A percentile compares a stretch with the other conserved stretches of the same genome.
These are phyloP conservation scores for Orchestes rusci DNA, from an alignment of 2,888 invertebrate species.

Conservation along the genomic window DNA sequence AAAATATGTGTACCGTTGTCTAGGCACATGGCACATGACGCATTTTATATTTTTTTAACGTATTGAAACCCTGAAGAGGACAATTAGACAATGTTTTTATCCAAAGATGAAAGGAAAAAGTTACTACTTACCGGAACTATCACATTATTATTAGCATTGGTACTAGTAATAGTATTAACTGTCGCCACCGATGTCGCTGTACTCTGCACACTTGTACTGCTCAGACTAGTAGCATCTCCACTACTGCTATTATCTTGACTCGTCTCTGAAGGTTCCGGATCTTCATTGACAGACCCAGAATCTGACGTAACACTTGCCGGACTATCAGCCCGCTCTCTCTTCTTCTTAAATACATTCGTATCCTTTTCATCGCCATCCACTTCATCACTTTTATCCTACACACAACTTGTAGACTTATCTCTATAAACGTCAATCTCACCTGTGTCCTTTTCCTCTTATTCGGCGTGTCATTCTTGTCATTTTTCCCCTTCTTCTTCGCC, in stretches of 20 bases:
- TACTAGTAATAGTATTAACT: slow-evolving; percentile 14
- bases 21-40: too few species aligned
- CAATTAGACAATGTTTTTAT: neutral
- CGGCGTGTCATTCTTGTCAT: slow-evolving; percentile 49
- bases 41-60: slow-evolving; percentile 4
- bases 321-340: slow-evolving; percentile 52
- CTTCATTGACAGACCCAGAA: slow-evolving; percentile 74
- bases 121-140: slow-evolving; percentile 4
- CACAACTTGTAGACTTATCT: too few species aligned
- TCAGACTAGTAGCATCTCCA: neutral
- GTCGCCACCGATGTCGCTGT: neutral
- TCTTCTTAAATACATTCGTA: slow-evolving; percentile 42
- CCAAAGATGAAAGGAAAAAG: too few species aligned
- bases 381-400: slow-evolving; percentile 38
- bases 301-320: slow-evolving; percentile 80
- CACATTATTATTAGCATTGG: slow-evolving; percentile 8
- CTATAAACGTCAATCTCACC: slow-evolving; percentile 9
- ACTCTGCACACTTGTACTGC: neutral
- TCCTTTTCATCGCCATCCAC: slow-evolving; percentile 45
- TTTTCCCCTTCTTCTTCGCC: slow-evolving; percentile 34
- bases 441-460: slow-evolving; percentile 50
- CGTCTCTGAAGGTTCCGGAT: slow-evolving; percentile 30
- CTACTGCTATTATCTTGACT: slow-evolving; percentile 15
- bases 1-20: too few species aligned
- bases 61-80: slow-evolving; percentile 2